Evolutionary conservation across 2,113 vertebrate species (phyloP).

Genomic region (Tenebrosternarchus preto): DNA sequence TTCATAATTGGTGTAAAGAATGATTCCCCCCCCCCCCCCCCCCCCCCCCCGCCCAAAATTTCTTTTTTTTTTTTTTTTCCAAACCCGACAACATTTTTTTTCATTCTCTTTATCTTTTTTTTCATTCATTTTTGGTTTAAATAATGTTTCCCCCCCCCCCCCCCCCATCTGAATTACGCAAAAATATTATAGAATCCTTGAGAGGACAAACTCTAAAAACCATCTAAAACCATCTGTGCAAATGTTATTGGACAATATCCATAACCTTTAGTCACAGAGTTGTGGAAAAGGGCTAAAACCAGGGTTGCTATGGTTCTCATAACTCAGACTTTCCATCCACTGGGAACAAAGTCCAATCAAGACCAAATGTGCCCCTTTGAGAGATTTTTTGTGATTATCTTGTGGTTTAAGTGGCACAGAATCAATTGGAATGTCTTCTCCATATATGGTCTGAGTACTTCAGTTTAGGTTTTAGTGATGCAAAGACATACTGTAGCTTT

Average conservation of each 20-base stretch:
- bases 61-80: too few relatives aligned
- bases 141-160: too few relatives aligned
- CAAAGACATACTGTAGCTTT: slow-evolving; percentile 1
- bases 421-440: slow-evolving; percentile 67
- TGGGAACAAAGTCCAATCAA: slow-evolving; percentile 31
- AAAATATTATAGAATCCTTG: background rate
- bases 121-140: too few relatives aligned
- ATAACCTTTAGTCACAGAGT: slow-evolving; percentile 9
- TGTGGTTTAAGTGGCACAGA: slow-evolving; percentile 41
- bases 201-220: background rate
- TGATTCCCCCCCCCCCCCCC: too few relatives aligned
- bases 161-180: background rate
- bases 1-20: too few relatives aligned
- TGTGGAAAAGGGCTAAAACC: background rate
- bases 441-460: slow-evolving; percentile 67
- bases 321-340: slow-evolving; percentile 36
- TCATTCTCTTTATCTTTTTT: too few relatives aligned
- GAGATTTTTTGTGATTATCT: slow-evolving; percentile 40
- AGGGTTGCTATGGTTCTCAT: slow-evolving; percentile 33
- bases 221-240: slow-evolving; percentile 9
- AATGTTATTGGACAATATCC: slow-evolving; percentile 23
- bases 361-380: slow-evolving; percentile 32
- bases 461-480: slow-evolving; percentile 39
- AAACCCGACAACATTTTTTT: too few relatives aligned
- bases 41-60: too few relatives aligned